Evolutionary conservation across 1,140 invertebrate genomes (phyloP), one percentile per base, ranked within the genome.

Genomic region (Chymomyza costata): DNA sequence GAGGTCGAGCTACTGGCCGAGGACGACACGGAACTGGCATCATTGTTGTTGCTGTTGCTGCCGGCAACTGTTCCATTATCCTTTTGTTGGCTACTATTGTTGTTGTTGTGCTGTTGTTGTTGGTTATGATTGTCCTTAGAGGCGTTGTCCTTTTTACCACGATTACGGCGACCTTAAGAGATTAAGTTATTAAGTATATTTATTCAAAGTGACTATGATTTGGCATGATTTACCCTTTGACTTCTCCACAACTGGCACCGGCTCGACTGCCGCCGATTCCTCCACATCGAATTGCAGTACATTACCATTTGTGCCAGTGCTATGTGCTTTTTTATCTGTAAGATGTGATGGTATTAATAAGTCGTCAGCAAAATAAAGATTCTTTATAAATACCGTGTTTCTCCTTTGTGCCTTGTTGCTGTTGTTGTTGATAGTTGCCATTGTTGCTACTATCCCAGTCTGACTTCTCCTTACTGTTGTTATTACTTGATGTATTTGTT

Each of bases 121-220:
- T 83, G 80, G 45, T 64, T 69, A 58, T 85, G 84, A 85, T 86
- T 86, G 82, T 85, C 84, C 67, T 85, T 85, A 50, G 76, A 66
- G 28, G 60, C 48, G 50, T 80, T 83, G 43, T 85, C 82, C 50
- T 83, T 85, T 50, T 85, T 85, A 10, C 69, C 66, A 25, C 84
- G 83, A 71, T 85, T 85, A 2, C 82, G 78, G 30, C 84, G 82
- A 39, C 84, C 84, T 85, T 11, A 0, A 35, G 39, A 45, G 2
- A n/a, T 34, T 16, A 15, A 44, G 11, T 40, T 15, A 1, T 2
- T 1, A 14, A 7, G 35, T 40, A 10, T 5, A 38, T 32, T 14
- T 25, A 7, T n/a, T n/a, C 28, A 13, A 10, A 28, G 18, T 3
- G 7, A 7, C 0, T n/a, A n/a, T n/a, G n/a, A 31, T 34, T 10